Evolutionary conservation across 37 sponge, comb jelly and placozoan species (phyloP), one percentile per base, ranked within the genome.

Genomic region (Geodia barretti): DNA sequence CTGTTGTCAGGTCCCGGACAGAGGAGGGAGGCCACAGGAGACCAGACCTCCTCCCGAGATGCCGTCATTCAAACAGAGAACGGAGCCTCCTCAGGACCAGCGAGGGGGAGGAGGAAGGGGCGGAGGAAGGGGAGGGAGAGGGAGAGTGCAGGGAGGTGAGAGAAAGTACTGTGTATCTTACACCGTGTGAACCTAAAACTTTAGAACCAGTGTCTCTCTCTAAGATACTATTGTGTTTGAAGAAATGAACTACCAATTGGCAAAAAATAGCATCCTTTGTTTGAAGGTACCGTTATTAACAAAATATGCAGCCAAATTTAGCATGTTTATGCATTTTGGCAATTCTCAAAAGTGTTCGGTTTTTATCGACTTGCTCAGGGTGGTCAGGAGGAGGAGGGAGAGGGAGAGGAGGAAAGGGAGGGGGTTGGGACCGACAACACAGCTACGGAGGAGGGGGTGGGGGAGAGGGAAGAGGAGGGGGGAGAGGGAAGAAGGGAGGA

Each of bases 31-130:
- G n/a, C 92, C 94, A 28, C 47, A 59, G 58, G 97, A 96, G 92
- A 94, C 94, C 54, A 74, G 95, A 40, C 95, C 97, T 25, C 92
- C 95, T 61, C 89, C 92, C 9, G 95, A 96, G 59, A 96, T 96
- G 95, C 97, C 97, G 4, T 31, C 84, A 3, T 96, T 94, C 73
- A 91, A 89, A 68, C 76, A 79, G 73, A 70, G 97, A 43, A 76
- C 82, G 1, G 95, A 84, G 19, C 63, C 64, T 28, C 86, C 79
- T 42, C 63, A 79, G 43, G 95, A 85, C 25, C 74, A 80, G 28
- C 73, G 96, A 33, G 83, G 79, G 24, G 58, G 77, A 58, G 79
- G 89, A 2, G 78, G 82, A 61, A 63, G 81, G 40, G 77, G 80
- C 23, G 64, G 83, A 41, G 79, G 86, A 21, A 26, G 71, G 24